A percentile compares a stretch with the other conserved stretches of the same genome.
Conservation (phyloP, 2,113 vertebrate genomes). For the Meriones unguiculatus region DNA sequence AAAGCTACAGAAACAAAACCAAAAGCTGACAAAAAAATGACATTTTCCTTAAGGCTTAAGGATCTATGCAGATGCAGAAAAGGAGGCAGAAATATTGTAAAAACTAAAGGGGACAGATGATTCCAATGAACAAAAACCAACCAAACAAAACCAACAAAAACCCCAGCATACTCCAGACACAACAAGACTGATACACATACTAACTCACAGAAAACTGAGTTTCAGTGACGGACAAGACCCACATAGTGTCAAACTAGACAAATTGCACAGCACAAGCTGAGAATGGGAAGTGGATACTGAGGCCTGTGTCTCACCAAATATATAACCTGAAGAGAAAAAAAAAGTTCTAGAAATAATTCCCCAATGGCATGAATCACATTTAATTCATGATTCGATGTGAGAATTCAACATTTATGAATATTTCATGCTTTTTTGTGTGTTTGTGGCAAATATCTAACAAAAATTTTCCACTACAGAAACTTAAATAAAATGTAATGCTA, state of each 20-base stretch:
- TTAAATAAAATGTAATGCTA: not conserved
- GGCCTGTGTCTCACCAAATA: not conserved
- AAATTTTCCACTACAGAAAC: not conserved
- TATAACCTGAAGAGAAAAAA: slow-evolving; percentile 16
- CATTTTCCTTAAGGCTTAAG: not conserved
- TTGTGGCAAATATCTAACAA: not conserved
- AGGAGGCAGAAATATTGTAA: not conserved
- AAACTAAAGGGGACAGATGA: not conserved
- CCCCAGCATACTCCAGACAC: not conserved
- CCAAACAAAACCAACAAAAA: too few relatives aligned
- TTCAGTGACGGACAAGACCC: not conserved
- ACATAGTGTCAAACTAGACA: too few relatives aligned
- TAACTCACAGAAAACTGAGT: not conserved
- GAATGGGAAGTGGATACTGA: not conserved
- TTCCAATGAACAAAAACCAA: not conserved
- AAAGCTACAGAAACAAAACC: not conserved
- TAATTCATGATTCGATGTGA: not conserved
- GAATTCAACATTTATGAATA: slow-evolving; percentile 39
- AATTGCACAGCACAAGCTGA: not conserved
- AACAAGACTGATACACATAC: not conserved
- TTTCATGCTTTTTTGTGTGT: not conserved
- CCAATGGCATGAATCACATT: not conserved
- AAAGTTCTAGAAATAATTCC: not conserved
- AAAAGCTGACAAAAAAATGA: not conserved
- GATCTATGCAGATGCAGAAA: not conserved